Conservation (phyloP, 2,888 invertebrate genomes). For the Eledona agricola region DNA sequence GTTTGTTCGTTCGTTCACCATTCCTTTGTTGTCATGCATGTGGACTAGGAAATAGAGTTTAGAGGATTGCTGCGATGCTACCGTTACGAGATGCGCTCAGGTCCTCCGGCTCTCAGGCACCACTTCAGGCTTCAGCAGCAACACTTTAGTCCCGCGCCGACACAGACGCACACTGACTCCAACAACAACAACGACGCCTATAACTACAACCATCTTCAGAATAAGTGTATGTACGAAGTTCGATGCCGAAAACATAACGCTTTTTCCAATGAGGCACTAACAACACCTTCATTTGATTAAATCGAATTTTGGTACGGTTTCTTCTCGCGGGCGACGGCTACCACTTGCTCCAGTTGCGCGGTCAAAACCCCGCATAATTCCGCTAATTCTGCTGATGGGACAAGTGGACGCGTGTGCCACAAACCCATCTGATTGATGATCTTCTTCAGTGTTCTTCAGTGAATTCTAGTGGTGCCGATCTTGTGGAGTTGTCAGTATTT, state of each 20-base stretch:
- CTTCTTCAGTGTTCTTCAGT: too few relatives aligned
- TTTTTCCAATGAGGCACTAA: slow-evolving; percentile 5
- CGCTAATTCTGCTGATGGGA: too few relatives aligned
- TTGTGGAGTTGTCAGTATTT: slow-evolving; percentile 20
- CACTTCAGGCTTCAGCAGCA: slow-evolving; percentile 40
- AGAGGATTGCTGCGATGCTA: slow-evolving; percentile 48
- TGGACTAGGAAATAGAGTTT: slow-evolving; percentile 45
- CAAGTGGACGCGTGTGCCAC: too few relatives aligned
- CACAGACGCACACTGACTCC: slow-evolving; percentile 49
- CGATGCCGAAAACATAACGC: slow-evolving; percentile 37
- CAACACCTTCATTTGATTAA: too few relatives aligned
- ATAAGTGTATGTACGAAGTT: slow-evolving; percentile 57
- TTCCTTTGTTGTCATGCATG: slow-evolving; percentile 42
- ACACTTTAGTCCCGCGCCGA: slow-evolving; percentile 28
- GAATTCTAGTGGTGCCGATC: slow-evolving; percentile 5
- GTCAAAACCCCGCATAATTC: too few relatives aligned
- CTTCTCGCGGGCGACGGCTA: too few relatives aligned
- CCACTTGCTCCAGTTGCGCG: too few relatives aligned
- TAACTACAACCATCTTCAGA: slow-evolving; percentile 51
- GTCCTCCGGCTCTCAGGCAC: slow-evolving; percentile 56
- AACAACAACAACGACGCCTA: slow-evolving; percentile 58
- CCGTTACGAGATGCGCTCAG: slow-evolving; percentile 59
- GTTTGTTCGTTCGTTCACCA: too few relatives aligned
- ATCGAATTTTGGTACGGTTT: too few relatives aligned
- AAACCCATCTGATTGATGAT: too few relatives aligned